Conservation (phyloP, 2,888 invertebrate species). For the Rosalia funebris region DNA sequence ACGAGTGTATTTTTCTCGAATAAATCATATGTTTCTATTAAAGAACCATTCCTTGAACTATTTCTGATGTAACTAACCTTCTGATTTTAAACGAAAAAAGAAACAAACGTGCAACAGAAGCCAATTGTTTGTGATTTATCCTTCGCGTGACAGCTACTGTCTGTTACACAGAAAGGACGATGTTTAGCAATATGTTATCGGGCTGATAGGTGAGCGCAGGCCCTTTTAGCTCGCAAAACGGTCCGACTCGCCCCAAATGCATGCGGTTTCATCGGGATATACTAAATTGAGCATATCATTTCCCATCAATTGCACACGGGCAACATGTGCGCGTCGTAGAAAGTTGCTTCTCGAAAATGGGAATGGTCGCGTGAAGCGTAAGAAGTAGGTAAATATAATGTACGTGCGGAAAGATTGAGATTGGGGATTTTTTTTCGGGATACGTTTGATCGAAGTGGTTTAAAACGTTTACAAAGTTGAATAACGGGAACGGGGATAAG, state of each 20-base stretch:
- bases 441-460: no score
- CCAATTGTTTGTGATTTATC: constrained; percentile 44
- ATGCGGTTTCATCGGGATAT: constrained; percentile 32
- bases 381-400: not conserved
- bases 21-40: no score
- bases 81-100: not conserved
- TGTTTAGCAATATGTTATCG: constrained; percentile 46
- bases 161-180: constrained; percentile 46
- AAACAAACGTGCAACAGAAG: not conserved
- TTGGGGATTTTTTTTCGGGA: not conserved
- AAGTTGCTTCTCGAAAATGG: constrained; percentile 5
- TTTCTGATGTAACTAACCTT: not conserved
- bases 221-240: not conserved
- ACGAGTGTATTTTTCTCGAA: no score
- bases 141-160: constrained; percentile 48
- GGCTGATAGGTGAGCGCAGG: constrained; percentile 39
- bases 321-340: constrained; percentile 13
- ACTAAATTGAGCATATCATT: constrained; percentile 20
- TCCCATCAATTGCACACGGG: constrained; percentile 13
- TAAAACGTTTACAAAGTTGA: no score
- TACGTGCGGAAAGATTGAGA: not conserved
- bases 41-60: no score
- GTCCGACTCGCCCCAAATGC: constrained; percentile 35
- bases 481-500: no score
- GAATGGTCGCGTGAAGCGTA: not conserved